Evolutionary conservation across 2,888 invertebrate species (phyloP).

Genomic region (Nemotelus nigrinus): DNA sequence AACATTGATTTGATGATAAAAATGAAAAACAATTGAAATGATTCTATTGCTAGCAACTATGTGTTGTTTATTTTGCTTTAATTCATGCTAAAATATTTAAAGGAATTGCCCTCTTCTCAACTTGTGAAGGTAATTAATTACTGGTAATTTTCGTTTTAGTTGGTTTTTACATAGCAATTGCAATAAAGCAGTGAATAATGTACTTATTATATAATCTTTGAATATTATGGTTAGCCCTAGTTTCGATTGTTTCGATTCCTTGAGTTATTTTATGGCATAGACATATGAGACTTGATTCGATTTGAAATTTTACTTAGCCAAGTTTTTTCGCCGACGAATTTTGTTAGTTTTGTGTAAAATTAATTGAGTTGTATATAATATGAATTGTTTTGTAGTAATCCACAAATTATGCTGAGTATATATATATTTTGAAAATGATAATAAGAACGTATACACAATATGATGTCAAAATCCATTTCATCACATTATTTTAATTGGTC

Average conservation of each 20-base stretch:
- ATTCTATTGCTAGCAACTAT: conserved; percentile 52
- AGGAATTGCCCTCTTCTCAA: conserved; percentile 75
- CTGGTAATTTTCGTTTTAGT: conserved; percentile 50
- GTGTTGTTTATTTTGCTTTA: conserved; percentile 56
- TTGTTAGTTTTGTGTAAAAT: background rate
- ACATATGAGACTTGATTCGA: background rate
- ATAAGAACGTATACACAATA: conserved; percentile 1
- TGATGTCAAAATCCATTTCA: conserved; percentile 15
- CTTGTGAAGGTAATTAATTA: conserved; percentile 72
- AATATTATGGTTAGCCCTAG: conserved; percentile 36
- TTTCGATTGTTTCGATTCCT: conserved; percentile 32
- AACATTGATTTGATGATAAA: conserved; percentile 16
- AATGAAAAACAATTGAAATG: conserved; percentile 29
- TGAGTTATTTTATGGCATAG: background rate
- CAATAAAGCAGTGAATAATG: conserved; percentile 7
- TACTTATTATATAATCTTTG: conserved; percentile 7
- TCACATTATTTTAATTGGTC: conserved; percentile 15
- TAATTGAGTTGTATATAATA: conserved; percentile 6
- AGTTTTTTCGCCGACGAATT: background rate
- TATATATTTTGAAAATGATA: conserved; percentile 2
- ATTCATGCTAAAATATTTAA: conserved; percentile 58
- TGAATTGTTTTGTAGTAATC: conserved; percentile 12
- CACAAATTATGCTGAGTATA: conserved; percentile 3
- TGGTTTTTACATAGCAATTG: conserved; percentile 30
- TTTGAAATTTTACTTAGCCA: conserved; percentile 1